A percentile compares a stretch with the other conserved stretches of the same genome.
phyloP scores from a whole-genome alignment of 2,888 invertebrate genomes.

The Zelleria hepariella region DNA sequence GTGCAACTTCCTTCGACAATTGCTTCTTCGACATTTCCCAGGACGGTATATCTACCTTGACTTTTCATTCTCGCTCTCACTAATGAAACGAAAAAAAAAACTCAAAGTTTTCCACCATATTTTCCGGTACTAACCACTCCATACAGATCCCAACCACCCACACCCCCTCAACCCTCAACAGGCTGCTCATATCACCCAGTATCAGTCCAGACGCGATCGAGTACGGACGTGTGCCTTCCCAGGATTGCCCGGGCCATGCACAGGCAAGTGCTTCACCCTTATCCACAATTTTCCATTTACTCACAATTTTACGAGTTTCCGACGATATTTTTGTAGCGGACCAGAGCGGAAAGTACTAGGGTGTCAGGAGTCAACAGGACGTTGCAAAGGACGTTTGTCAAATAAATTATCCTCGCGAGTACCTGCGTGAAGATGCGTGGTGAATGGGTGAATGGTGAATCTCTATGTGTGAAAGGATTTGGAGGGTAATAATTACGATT shows the following conservation, averaged over 20 bases:
- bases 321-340: neutral
- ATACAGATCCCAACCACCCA: constrained; percentile 28
- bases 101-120: no score
- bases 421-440: neutral
- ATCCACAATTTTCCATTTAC: neutral
- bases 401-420: neutral
- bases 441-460: neutral
- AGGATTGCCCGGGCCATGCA: constrained; percentile 10
- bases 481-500: neutral
- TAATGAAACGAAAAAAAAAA: no score
- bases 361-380: neutral
- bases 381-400: neutral
- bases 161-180: constrained; percentile 27
- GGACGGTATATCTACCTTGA: no score
- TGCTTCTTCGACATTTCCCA: no score
- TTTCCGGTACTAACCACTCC: constrained; percentile 31
- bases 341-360: neutral
- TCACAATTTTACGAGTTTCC: neutral
- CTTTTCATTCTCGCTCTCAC: no score
- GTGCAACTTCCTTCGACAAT: no score
- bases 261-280: constrained; percentile 8
- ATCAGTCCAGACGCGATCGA: constrained; percentile 5
- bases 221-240: constrained; percentile 8
- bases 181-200: constrained; percentile 13
- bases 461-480: neutral